Evolutionary conservation across 2,888 invertebrate genomes (phyloP), one percentile per base, ranked within the genome.

Genomic region (Campaea margaritaria): DNA sequence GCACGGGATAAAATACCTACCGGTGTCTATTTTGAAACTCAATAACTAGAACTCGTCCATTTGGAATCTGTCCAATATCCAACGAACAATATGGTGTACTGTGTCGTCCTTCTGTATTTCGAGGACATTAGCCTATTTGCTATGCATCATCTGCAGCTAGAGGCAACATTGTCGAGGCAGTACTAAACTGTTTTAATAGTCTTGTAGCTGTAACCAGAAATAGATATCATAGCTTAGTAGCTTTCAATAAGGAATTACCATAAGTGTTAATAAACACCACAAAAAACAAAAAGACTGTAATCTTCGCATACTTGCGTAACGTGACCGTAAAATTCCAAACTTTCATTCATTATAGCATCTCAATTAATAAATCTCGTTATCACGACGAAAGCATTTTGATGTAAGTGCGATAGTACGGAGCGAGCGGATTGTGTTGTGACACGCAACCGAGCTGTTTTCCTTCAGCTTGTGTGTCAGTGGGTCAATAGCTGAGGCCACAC

Each of bases 381-480:
- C n/a, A 57, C 44, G 73, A 72, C 70, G 76, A 79, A 82, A 81
- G 78, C 78, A 75, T 76, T 72, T 68, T 71, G 51, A 51, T 56
- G 38, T 55, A 51, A 53, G 48, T 49, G 44, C 62, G 71, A 73
- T 72, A 69, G 74, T 73, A 69, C 74, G 56, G 68, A 68, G 70
- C 58, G 64, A 68, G 65, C 68, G 57, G 75, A 72, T 75, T 77
- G 78, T 76, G 80, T 75, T 77, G 78, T 76, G 80, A 82, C 87
- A 87, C 84, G 84, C 84, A 76, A 84, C 78, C 69, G 77, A 86
- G 83, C 85, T 76, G 90, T 89, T 89, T 85, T 88, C 90, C 89
- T 90, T 89, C 86, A 74, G 75, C 85, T 87, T 78, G 78, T 91
- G 83, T 86, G 91, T 88, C 85, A 91, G 86, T 91, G 61, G 91